Base-by-base conservation (phyloP, 2,888 invertebrate species). In the Hemistola chrysoprasaria region DNA sequence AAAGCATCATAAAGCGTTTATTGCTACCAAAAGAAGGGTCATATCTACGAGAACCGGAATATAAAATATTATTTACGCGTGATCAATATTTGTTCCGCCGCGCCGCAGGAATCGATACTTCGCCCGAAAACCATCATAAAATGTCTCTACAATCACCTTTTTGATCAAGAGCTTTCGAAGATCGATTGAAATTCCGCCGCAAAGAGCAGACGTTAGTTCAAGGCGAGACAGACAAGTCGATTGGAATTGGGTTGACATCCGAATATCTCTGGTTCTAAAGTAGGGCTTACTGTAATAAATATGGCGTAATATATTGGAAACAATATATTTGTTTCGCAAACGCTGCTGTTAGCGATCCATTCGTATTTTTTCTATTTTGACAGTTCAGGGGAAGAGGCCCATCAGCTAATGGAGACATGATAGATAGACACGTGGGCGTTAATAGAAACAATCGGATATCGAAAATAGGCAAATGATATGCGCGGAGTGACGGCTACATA, bases 401-500 rank as follows among this genome's bases (percentile, higher is more conserved):
- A 29, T 38, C 33, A 30, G 21, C 24, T 49, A 47, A 52, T 49
- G 46, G 46, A 47, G 34, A 45, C 51, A 37, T 44, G 40, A 43
- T 40, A 38, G 35, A 46, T 46, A 40, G 31, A 38, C 16, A 16
- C 40, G 43, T 41, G 40, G 32, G 42, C 26, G 34, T 25, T 20
- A 34, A 38, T 34, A 37, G 11, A 32, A 40, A 40, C 42, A 40
- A 34, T 40, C 22, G 11, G 24, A 29, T 33, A 25, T 38, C 6
- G 10, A 37, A 33, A 38, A 28, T 28, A 35, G 22, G 24, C 32
- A 42, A 42, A 42, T 31, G 44, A 35, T 39, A 39, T 6, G 20
- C 24, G 37, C 6, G 5, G 28, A 37, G 21, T 33, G 42, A 35
- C 8, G 11, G 21, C 23, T 30, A 8, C 8, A 6, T 23, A 22